phyloP scores from a whole-genome alignment of 2,888 invertebrate genomes.

The Agrotis segetum region DNA sequence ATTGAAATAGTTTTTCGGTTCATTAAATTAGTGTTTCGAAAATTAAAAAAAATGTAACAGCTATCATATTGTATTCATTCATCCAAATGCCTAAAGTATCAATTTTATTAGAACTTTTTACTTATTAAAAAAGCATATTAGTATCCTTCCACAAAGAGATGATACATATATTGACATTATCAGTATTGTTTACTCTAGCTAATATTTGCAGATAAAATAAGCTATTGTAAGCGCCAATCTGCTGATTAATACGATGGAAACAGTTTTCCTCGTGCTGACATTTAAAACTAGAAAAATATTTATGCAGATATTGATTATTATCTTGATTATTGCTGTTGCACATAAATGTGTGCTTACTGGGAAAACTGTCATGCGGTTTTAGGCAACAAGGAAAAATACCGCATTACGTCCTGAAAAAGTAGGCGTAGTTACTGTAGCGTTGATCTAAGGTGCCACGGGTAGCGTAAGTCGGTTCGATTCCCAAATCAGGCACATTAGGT shows the following conservation, averaged over 20 bases:
- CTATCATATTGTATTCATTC: neutral
- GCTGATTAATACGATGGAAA: neutral
- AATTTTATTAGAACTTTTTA: neutral
- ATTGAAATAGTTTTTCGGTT: neutral
- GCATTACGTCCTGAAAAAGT: neutral
- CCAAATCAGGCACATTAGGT: neutral
- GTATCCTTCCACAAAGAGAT: neutral
- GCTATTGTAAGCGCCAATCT: neutral
- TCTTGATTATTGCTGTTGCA: neutral
- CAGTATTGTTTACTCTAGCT: constrained; percentile 4
- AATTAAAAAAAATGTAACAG: neutral
- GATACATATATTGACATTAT: neutral
- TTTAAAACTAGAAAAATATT: neutral
- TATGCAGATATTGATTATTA: neutral
- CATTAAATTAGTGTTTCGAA: neutral
- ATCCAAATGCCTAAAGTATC: neutral
- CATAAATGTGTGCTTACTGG: neutral
- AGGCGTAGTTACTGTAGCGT: neutral
- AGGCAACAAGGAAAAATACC: neutral
- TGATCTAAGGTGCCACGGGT: neutral
- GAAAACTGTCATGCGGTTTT: neutral
- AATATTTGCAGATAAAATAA: neutral
- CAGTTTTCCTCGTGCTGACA: neutral
- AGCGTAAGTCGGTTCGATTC: neutral
- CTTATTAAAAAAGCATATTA: neutral